Conservation (phyloP, 1,140 invertebrate genomes). For the Manduca sexta region DNA sequence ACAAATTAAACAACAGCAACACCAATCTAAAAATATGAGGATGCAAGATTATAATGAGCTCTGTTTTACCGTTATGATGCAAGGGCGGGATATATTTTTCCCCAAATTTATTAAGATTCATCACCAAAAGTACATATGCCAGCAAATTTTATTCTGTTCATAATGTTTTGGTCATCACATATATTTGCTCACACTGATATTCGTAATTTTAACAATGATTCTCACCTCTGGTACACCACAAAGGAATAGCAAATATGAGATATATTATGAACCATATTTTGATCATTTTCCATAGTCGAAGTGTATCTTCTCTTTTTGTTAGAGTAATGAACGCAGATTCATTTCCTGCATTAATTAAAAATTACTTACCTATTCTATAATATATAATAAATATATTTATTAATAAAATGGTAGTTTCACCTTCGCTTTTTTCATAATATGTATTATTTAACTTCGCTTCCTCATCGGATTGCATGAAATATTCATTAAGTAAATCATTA, state of each 20-base stretch:
- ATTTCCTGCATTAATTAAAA: no score
- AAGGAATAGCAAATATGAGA: constrained; percentile 29
- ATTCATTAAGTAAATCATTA: constrained; percentile 22
- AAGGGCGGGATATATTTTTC: no score
- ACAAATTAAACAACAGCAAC: constrained; percentile 47
- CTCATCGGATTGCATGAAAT: constrained; percentile 13
- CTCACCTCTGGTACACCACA: constrained; percentile 45
- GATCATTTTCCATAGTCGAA: constrained; percentile 19
- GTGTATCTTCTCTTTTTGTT: neutral
- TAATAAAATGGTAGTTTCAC: constrained; percentile 1
- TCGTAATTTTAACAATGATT: neutral
- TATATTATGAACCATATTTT: constrained; percentile 36
- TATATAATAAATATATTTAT: neutral
- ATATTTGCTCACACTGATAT: neutral
- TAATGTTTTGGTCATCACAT: neutral
- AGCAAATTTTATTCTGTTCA: no score
- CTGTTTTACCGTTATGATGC: no score
- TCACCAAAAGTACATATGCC: no score
- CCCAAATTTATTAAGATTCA: no score
- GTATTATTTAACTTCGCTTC: constrained; percentile 10
- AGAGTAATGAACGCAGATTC: no score
- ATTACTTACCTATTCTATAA: no score
- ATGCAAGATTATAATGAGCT: no score
- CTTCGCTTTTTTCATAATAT: constrained; percentile 10
- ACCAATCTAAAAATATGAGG: constrained; percentile 44